phyloP scores from a whole-genome alignment of 2,113 vertebrate genomes.

The Nycticorax nycticorax region DNA sequence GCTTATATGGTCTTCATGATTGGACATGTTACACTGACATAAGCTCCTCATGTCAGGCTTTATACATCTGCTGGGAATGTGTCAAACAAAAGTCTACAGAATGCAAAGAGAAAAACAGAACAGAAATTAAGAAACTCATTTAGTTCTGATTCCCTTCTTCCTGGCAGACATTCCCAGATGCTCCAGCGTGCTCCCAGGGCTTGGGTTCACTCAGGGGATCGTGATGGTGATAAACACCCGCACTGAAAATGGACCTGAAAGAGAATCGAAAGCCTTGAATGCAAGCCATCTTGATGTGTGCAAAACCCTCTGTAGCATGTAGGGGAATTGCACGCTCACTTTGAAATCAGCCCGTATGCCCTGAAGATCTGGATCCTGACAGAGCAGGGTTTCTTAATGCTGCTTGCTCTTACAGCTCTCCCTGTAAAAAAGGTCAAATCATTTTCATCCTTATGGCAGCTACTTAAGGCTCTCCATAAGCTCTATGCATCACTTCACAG shows the following conservation, averaged over 20 bases:
- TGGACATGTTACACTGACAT: not conserved
- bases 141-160: not conserved
- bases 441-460: not conserved
- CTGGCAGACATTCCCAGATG: not conserved
- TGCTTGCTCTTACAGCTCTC: not conserved
- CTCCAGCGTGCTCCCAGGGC: not conserved
- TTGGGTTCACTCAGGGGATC: not conserved
- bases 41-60: not conserved
- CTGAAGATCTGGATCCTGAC: not conserved
- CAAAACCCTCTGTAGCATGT: not conserved
- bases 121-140: not conserved
- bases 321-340: accelerated
- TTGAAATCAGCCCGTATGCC: not conserved
- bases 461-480: not conserved
- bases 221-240: not conserved
- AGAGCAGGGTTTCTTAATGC: not conserved
- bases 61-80: not conserved
- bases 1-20: not conserved
- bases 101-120: not conserved
- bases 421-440: not conserved
- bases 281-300: not conserved
- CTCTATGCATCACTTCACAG: not conserved
- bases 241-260: not conserved
- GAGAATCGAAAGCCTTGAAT: not conserved
- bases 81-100: not conserved